Percentiles rank a stretch among this genome's conserved stretches.
Conservation (phyloP, 1,140 invertebrate genomes). For the Episyrphus balteatus region DNA sequence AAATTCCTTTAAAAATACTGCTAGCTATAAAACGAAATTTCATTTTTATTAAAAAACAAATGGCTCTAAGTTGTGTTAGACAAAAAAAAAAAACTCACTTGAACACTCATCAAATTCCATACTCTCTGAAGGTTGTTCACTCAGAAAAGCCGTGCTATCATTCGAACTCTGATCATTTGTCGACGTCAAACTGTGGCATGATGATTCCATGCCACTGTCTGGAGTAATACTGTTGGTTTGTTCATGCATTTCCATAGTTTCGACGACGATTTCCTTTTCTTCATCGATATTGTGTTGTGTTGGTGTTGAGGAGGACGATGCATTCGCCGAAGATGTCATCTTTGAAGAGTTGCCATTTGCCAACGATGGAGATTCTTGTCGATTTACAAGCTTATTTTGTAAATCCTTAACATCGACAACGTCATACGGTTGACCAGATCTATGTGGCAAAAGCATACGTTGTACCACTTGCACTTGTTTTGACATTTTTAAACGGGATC, state of each 20-base stretch:
- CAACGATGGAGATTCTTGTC: no score
- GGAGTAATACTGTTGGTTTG: no score
- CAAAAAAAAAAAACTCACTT: constrained; percentile 12
- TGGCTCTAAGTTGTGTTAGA: neutral
- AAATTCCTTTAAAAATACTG: constrained; percentile 29
- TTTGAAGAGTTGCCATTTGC: neutral
- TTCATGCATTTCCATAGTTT: no score
- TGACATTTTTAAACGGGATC: constrained; percentile 25
- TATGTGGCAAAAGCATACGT: constrained; percentile 18
- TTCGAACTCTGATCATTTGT: no score
- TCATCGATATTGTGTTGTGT: no score
- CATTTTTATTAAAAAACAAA: neutral
- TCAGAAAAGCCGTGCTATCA: no score
- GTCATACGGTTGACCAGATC: constrained; percentile 15
- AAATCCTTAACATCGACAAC: constrained; percentile 17
- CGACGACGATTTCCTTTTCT: no score
- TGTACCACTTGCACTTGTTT: constrained; percentile 28
- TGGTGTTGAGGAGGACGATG: neutral
- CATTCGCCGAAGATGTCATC: neutral
- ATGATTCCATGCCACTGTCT: no score
- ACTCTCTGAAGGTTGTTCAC: no score
- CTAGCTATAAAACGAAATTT: neutral
- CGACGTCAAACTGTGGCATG: no score
- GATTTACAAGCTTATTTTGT: constrained; percentile 19
- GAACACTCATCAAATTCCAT: constrained; percentile 20